Evolutionary conservation across 2,888 invertebrate genomes (phyloP).

Genomic region (Meiosimyza platycephala): DNA sequence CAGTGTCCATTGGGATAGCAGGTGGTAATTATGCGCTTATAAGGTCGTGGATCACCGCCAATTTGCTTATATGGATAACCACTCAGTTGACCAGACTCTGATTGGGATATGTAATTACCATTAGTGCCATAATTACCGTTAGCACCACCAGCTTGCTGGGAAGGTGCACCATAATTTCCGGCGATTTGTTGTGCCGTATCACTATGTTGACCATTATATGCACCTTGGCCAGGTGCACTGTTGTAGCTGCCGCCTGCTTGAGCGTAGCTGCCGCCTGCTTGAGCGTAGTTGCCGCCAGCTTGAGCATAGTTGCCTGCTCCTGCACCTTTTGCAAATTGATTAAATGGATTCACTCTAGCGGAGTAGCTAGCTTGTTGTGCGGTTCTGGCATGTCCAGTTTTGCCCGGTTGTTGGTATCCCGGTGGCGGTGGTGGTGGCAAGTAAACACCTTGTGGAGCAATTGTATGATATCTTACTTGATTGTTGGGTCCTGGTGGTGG

Average conservation of each 20-base stretch:
- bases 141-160: background rate
- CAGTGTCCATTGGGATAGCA: slow-evolving; percentile 53
- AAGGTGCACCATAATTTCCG: background rate
- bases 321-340: background rate
- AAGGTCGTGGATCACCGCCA: slow-evolving; percentile 49
- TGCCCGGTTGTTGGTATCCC: background rate
- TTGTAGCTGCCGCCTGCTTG: background rate
- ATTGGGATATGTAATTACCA: slow-evolving; percentile 51
- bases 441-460: slow-evolving; percentile 8
- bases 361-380: background rate
- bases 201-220: background rate
- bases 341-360: background rate
- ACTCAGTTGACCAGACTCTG: slow-evolving; percentile 50
- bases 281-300: too few species aligned
- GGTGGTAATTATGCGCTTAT: slow-evolving; percentile 51
- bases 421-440: background rate
- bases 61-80: slow-evolving; percentile 52
- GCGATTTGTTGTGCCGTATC: background rate
- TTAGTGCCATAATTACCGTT: background rate
- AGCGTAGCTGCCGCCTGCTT: background rate
- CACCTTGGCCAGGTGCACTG: background rate
- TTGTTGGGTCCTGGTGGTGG: slow-evolving; percentile 6
- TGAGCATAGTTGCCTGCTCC: background rate
- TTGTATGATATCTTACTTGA: background rate
- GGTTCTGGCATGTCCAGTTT: background rate